Evolutionary conservation across 2,797 vertebrate species (phyloP), one percentile per base, ranked within the genome.

Genomic region (Philypnodon macrostomus): DNA sequence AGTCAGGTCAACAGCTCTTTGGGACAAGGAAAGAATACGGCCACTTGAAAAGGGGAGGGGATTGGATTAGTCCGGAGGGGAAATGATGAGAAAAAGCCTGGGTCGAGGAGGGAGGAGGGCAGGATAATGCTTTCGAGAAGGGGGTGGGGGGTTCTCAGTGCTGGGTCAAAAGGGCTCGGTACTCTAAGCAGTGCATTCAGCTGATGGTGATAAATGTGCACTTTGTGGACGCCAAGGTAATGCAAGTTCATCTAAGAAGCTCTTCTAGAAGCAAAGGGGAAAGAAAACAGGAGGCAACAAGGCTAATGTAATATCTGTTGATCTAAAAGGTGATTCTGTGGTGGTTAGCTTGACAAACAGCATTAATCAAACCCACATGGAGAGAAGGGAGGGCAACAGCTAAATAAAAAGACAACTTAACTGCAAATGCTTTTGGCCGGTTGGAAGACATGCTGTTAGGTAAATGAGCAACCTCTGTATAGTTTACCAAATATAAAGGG

Each of bases 1-100:
- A 59, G 80, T 88, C 75, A 86, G 75, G 72, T 84, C 68, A 74
- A 61, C 73, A 77, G 63, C 58, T 77, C 69, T 77, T 76, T 73
- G 69, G 79, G 72, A 67, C 53, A 53, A 69, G 60, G 73, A 59
- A 50, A 48, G 52, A 33, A n/a, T n/a, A n/a, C n/a, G 60, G 52
- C 46, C 44, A 63, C 63, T 78, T 77, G 66, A 70, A 77, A 68
- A 60, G 63, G n/a, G n/a, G n/a, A n/a, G n/a, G n/a, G 65, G 73
- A 78, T 68, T 74, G 70, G 74, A 82, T 77, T 77, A 67, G 47
- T 30, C 70, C 64, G 67, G 33, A 73, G 68, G 63, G 64, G 45
- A 68, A 63, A 70, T 46, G 67, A 68, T 58, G 70, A 67, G 70
- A 67, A 68, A 72, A 47, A 70, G 59, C 41, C 40, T 19, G 44